Evolutionary conservation across 2,888 invertebrate genomes (phyloP), one percentile per base, ranked within the genome.

Genomic region (Hofmannophila pseudospretella): DNA sequence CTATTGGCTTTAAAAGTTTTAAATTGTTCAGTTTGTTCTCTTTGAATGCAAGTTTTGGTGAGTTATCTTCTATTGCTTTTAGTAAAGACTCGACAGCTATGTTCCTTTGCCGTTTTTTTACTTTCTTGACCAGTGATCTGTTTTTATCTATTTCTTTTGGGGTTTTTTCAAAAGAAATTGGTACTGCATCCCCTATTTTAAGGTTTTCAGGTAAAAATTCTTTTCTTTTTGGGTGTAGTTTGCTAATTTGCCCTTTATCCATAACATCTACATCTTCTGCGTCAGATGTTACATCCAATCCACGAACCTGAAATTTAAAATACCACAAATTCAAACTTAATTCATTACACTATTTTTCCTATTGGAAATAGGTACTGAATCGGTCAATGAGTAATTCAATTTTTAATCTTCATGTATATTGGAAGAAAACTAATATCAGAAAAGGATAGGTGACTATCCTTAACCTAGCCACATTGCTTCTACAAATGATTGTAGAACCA

Each of bases 11-110:
- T 4, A 59, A 39, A 5, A 65, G 44, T 36, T 52, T 47, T 22
- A 48, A 9, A 10, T 34, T 19, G 12, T 40, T 39, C n/a, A 20
- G 16, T 16, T 45, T 23, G 23, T 31, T 25, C 32, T 38, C 23
- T 30, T 19, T 38, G n/a, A n/a, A n/a, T n/a, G n/a, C n/a, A n/a
- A n/a, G n/a, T n/a, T n/a, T n/a, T 14, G 31, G 38, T 9, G 37
- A 32, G 16, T 16, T 16, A n/a, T n/a, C n/a, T n/a, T n/a, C n/a
- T 7, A 52, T 41, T 4, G 49, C 39, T 29, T 49, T 48, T 11
- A 68, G 39, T 8, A 74, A 51, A 0, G 75, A 72, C 11, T 54
- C 47, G 0, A 74, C n/a, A 1, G 76, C 77, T 0, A 63, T 62
- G 47, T 76, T 76, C 16, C 58, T 51, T 7, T 39, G 8, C 34